Base-by-base conservation (phyloP, 2,888 invertebrate species). In the Pasiphila rectangulata region DNA sequence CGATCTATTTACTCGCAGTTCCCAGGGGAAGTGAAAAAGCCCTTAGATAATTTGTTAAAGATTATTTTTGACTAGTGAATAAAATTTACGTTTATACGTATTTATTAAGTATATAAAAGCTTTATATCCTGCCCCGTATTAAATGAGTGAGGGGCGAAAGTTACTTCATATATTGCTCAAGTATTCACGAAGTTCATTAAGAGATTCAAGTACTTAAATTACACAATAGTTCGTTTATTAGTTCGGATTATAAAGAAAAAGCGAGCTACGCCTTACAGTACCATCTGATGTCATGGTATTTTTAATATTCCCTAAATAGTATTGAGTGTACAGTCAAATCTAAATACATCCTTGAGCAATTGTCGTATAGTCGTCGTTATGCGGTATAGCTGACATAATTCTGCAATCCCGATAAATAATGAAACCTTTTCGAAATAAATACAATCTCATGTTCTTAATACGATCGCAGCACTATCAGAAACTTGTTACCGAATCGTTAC, bases 31-130 rank as follows among this genome's bases (percentile, higher is more conserved):
- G 21, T 39, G 27, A 39, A 39, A 10, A 4, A 4, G 16, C n/a
- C 47, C 47, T 23, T 19, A 42, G 68, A 71, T 63, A 63, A 65
- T 68, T 67, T 64, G 61, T 75, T 75, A 72, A 75, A 73, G 72
- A 74, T 77, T 75, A 79, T 70, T 74, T 78, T 83, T 86, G 86
- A 86, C 86, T 86, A 86, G 86, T 78, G 75, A 79, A 81, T 83
- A 78, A 79, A 79, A 79, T 79, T 45, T 78, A 80, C 69, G 69
- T 74, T 72, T 74, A 72, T 50, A 50, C 45, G 45, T 46, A 42
- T 41, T n/a, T 70, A 74, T 75, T 81, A 81, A 82, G 76, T 82
- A 79, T 79, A 52, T 54, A 49, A 76, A 74, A 79, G 75, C 75
- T 69, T 72, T 65, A 10, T 32, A 36, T 61, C 60, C 55, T 56